Base-by-base conservation (phyloP, 2,797 vertebrate genomes). In the Lacerta bilineata region DNA sequence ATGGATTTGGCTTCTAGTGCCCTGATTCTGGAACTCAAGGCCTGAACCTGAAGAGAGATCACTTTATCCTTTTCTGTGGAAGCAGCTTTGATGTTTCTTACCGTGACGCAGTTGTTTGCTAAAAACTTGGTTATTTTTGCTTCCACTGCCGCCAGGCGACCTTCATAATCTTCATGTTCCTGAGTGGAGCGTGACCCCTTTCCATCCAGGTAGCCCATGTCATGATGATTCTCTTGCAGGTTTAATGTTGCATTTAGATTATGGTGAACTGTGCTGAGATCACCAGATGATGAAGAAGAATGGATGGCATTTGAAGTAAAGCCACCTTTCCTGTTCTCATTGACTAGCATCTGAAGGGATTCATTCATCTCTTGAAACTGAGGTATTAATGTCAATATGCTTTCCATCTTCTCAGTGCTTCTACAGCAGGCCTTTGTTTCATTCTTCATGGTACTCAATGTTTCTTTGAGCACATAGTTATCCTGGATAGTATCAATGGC, bases 401-500 rank as follows among this genome's bases (percentile, higher is more conserved):
- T 93, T 46, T 96, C 91, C 87, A 97, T 87, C 29, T 96, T 93
- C 93, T 95, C 90, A 79, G 17, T 43, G 85, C 92, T 95, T 33
- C 90, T 76, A 84, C 95, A 94, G 89, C 95, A 95, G 59, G 43
- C 8, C 29, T 93, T 84, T 15, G 85, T 91, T 76, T 94, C 89
- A 72, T 94, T 94, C 87, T 93, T 91, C 17, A 94, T 68, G 55
- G 79, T 61, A 83, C 0, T 68, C 20, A 97, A 83, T 0, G 1
- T 78, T 75, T 95, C 94, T 91, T 96, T 97, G 39, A 91, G 87
- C 29, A 96, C 91, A 4, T 96, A 98, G 83, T 97, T 97, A 90
- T 98, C 97, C 71, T 93, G 96, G 90, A 97, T 94, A 78, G 95
- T 97, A 94, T 98, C 97, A 1, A 98, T 90, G 87, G 96, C 97